These are phyloP conservation scores for Drosophila barbarae DNA, from an alignment of 2,888 invertebrate species.

Conservation along the genomic window DNA sequence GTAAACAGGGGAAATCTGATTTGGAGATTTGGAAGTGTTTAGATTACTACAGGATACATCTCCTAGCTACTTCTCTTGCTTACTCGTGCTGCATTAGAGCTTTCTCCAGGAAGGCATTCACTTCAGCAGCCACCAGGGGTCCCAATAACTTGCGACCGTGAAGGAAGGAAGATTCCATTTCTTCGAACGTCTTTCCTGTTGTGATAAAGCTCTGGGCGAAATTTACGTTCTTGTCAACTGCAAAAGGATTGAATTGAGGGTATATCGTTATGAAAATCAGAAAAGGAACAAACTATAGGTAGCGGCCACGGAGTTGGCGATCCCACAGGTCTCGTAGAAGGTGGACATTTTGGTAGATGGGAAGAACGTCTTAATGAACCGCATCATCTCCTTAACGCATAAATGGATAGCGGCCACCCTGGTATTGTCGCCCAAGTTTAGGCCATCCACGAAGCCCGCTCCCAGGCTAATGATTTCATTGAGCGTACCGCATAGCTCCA, in stretches of 20 bases:
- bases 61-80: conserved; percentile 48
- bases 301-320: conserved; percentile 97
- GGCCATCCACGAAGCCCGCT: conserved; percentile 97
- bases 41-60: not conserved
- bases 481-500: conserved; percentile 98
- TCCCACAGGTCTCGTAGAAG: conserved; percentile 98
- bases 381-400: conserved; percentile 99
- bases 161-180: conserved; percentile 94
- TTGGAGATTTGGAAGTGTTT: conserved; percentile 31
- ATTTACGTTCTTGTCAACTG: conserved; percentile 59
- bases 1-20: conserved; percentile 95
- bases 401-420: conserved; percentile 98
- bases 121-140: conserved; percentile 96
- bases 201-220: conserved; percentile 88
- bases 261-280: too few relatives aligned
- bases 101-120: conserved; percentile 92
- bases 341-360: conserved; percentile 92
- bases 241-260: not conserved
- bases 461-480: conserved; percentile 99
- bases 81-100: conserved; percentile 91
- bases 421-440: conserved; percentile 96
- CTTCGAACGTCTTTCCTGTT: conserved; percentile 91
- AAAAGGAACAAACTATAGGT: conserved; percentile 87
- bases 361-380: conserved; percentile 94
- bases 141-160: conserved; percentile 99